phyloP scores from a whole-genome alignment of 2,113 vertebrate genomes.

The Argyrosomus japonicus region DNA sequence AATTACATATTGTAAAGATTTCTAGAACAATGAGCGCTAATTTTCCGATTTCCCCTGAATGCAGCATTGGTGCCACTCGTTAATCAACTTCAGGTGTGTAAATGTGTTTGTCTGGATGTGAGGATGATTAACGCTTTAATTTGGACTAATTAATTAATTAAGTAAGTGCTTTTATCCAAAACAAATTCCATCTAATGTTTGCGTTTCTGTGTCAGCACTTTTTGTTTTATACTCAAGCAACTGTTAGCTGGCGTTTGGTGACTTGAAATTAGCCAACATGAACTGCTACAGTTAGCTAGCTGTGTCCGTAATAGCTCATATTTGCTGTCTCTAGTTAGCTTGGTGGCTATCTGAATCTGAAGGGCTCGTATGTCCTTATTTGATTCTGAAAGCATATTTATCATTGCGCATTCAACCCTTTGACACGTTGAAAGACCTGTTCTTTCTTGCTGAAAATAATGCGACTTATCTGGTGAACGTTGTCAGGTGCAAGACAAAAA shows the following conservation, averaged over 20 bases:
- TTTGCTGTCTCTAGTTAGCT: not conserved
- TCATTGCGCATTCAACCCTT: too few species aligned
- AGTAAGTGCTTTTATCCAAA: slow-evolving; percentile 1
- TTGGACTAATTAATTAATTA: not conserved
- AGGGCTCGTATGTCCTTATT: not conserved
- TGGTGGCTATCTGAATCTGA: not conserved
- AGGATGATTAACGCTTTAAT: not conserved
- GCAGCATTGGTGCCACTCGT: not conserved
- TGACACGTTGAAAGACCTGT: too few species aligned
- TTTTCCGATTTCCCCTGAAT: not conserved
- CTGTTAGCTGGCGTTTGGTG: too few species aligned
- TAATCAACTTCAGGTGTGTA: not conserved
- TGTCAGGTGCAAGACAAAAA: too few species aligned
- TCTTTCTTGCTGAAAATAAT: not conserved
- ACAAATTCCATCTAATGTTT: too few species aligned
- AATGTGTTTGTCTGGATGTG: too few species aligned
- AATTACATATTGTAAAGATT: not conserved
- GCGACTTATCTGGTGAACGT: not conserved
- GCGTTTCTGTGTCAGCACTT: not conserved
- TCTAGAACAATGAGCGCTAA: not conserved
- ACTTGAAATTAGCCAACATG: too few species aligned
- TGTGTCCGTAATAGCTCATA: not conserved
- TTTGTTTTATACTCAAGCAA: not conserved
- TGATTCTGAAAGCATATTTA: not conserved
- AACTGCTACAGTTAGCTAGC: not conserved